Evolutionary conservation across 2,888 invertebrate species (phyloP), one percentile per base, ranked within the genome.

Genomic region (Cyaniris semiargus): DNA sequence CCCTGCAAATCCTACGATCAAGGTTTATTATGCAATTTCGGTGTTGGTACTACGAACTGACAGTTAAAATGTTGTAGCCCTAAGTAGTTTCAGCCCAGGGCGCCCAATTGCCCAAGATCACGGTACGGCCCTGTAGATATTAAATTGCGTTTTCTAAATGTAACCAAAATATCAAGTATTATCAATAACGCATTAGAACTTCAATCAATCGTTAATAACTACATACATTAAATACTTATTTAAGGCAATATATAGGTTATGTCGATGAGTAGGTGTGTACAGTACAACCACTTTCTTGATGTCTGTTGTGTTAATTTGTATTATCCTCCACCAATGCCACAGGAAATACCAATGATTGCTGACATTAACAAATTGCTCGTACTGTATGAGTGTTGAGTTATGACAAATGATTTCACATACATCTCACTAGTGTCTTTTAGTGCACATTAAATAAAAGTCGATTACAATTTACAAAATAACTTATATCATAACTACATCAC

Each of bases 351-450:
- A 53, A 53, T 15, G 18, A 53, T 53, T 53, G 53, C 44, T 10
- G 10, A 10, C 44, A 44, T 10, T 38, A 38, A 44, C 10, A 44
- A 44, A 44, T 58, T 21, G 21, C 8, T 58, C 21, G 66, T 21
- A 53, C 53, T 53, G 53, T 53, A 53, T 18, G 53, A 18, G 53
- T 53, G 53, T 53, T 48, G 53, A 18, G 53, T 53, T 48, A 31
- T 76, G 53, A 70, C 23, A 72, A 75, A 78, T 74, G 76, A 77
- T 15, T 77, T 79, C 78, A 80, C 83, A 84, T 82, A 82, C 85
- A 86, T 92, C 92, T 92, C 92, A 92, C 92, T 92, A 90, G 87
- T 90, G 92, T 92, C 92, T 92, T 92, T 90, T 90, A 88, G 87
- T 89, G 88, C 87, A 85, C 87, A 81, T 82, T 82, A 81, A 78